phyloP scores from a whole-genome alignment of 1,140 invertebrate genomes.

The Tetramorium parvispinum region DNA sequence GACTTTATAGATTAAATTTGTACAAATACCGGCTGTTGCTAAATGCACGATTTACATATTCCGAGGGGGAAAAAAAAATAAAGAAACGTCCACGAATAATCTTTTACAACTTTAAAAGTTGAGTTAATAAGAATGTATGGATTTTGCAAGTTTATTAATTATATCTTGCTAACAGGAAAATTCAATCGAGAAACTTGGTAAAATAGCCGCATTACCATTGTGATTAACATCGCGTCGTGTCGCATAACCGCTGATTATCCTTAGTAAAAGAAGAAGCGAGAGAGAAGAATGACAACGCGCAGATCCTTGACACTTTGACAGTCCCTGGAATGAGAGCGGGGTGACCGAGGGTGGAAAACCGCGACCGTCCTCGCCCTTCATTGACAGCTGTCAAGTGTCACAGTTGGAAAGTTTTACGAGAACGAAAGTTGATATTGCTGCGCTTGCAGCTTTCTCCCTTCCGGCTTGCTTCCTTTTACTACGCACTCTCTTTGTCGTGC shows the following conservation, averaged over 20 bases:
- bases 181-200: not conserved
- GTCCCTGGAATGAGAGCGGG: slow-evolving; percentile 55
- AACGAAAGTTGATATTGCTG: slow-evolving; percentile 79
- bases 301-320: slow-evolving; percentile 75
- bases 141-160: slow-evolving; percentile 1
- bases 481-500: not conserved
- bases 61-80: no score
- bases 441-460: slow-evolving; percentile 67
- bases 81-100: not conserved
- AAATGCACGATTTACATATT: not conserved
- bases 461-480: slow-evolving; percentile 10
- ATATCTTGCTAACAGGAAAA: not conserved
- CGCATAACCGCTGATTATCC: slow-evolving; percentile 40
- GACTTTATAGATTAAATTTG: not conserved
- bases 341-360: slow-evolving; percentile 64
- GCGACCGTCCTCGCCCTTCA: slow-evolving; percentile 67
- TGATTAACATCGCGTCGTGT: slow-evolving; percentile 24
- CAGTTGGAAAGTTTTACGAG: slow-evolving; percentile 77
- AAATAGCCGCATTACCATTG: slow-evolving; percentile 29
- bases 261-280: not conserved
- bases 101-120: not conserved
- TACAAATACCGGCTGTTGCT: not conserved
- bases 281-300: slow-evolving; percentile 66
- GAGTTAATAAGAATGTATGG: not conserved
- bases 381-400: slow-evolving; percentile 84